These are phyloP conservation scores for Illadopsis cleaveri DNA, from an alignment of 2,113 vertebrate genomes.

Conservation along the genomic window DNA sequence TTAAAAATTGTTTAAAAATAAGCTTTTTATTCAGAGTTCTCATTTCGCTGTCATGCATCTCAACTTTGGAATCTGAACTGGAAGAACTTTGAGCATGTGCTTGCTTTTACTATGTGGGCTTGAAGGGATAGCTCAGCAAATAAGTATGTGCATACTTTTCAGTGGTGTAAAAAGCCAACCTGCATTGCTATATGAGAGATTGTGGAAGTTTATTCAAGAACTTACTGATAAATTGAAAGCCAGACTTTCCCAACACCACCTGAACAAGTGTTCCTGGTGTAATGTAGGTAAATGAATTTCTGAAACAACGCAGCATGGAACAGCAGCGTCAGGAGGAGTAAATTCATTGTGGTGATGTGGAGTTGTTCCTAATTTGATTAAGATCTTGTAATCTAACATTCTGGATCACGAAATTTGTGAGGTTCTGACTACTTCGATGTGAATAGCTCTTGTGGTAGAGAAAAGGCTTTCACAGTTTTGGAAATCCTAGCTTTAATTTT, in stretches of 20 bases:
- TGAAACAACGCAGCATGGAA: not conserved
- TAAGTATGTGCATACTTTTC: not conserved
- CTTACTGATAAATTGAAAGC: not conserved
- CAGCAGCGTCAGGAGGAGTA: not conserved
- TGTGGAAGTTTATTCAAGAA: not conserved
- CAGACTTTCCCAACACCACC: not conserved
- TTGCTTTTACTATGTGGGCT: not conserved
- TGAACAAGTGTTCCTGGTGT: not conserved
- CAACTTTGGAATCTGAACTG: not conserved
- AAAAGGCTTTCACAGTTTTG: not conserved
- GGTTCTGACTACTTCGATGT: not conserved
- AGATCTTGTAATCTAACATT: not conserved
- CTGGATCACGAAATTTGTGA: not conserved
- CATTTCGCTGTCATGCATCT: not conserved
- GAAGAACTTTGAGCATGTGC: not conserved
- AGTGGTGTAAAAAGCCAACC: not conserved
- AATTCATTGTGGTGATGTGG: not conserved
- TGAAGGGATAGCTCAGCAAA: not conserved
- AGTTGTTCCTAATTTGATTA: not conserved
- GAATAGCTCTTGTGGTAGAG: not conserved
- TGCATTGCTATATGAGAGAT: not conserved
- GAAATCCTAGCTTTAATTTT: not conserved
- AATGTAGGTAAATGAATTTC: not conserved
- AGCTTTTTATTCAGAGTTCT: not conserved
- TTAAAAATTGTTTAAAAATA: not conserved